phyloP scores from a whole-genome alignment of 2,113 vertebrate species.

The Jaculus jaculus region DNA sequence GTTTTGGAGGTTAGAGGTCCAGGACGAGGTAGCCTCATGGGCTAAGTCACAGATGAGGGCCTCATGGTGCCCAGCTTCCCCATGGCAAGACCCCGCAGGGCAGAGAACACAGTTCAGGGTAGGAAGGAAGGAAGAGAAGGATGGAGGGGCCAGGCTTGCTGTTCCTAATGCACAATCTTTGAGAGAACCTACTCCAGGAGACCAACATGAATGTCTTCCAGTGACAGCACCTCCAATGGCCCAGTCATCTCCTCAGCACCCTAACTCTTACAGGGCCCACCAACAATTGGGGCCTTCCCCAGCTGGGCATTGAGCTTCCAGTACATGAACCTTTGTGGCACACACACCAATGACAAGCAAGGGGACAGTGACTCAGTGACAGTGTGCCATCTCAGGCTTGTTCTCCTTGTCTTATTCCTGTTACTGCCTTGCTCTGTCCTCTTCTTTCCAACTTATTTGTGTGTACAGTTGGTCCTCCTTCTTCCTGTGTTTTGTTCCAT shows the following conservation, averaged over 20 bases:
- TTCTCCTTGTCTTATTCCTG: not conserved
- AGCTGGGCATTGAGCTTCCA: not conserved
- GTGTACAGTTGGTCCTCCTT: not conserved
- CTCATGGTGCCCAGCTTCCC: not conserved
- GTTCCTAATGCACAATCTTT: not conserved
- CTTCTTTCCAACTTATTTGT: not conserved
- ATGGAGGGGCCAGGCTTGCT: not conserved
- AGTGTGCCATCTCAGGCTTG: not conserved
- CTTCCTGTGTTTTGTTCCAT: not conserved
- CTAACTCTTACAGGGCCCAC: not conserved
- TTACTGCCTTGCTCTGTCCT: not conserved
- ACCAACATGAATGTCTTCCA: not conserved
- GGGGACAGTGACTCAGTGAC: not conserved
- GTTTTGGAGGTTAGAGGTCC: not conserved
- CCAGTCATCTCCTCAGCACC: not conserved
- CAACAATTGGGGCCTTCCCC: no score
- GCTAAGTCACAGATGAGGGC: not conserved
- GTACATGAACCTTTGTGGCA: no score
- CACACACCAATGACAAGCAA: no score
- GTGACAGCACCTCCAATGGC: not conserved
- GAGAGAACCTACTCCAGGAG: not conserved
- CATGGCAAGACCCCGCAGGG: not conserved
- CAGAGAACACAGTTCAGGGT: not conserved
- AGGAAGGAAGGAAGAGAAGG: not conserved
- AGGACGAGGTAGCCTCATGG: not conserved